phyloP scores from a whole-genome alignment of 2,797 vertebrate species.

The Cossypha polioptera region DNA sequence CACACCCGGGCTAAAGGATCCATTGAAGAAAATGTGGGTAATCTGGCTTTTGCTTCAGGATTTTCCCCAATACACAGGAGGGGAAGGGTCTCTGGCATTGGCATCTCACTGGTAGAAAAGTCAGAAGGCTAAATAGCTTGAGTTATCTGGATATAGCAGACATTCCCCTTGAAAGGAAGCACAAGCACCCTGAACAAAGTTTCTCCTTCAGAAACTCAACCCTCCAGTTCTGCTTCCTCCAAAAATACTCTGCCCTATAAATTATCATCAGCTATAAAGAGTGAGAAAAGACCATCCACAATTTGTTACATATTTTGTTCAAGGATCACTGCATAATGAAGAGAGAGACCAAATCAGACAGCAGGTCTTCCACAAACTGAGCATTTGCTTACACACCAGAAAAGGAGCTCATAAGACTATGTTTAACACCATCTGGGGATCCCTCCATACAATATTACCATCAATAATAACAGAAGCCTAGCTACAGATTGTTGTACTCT shows the following conservation, averaged over 20 bases:
- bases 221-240: background rate
- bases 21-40: background rate
- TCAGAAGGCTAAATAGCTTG: background rate
- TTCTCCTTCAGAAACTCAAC: background rate
- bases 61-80: background rate
- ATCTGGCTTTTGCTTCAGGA: background rate
- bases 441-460: constrained; percentile 28
- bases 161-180: background rate
- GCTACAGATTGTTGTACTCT: constrained; percentile 55
- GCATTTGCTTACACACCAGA: constrained; percentile 52
- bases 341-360: constrained; percentile 34
- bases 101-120: background rate
- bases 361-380: constrained; percentile 16
- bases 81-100: background rate
- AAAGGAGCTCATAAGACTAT: constrained; percentile 35
- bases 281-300: background rate
- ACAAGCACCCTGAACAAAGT: accelerated
- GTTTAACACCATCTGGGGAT: constrained; percentile 64
- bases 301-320: constrained; percentile 12
- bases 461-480: constrained; percentile 58
- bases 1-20: background rate
- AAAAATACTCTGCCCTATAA: background rate
- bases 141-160: background rate
- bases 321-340: background rate
- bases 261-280: background rate